phyloP scores from a whole-genome alignment of 2,113 vertebrate genomes.

The Elgaria multicarinata region DNA sequence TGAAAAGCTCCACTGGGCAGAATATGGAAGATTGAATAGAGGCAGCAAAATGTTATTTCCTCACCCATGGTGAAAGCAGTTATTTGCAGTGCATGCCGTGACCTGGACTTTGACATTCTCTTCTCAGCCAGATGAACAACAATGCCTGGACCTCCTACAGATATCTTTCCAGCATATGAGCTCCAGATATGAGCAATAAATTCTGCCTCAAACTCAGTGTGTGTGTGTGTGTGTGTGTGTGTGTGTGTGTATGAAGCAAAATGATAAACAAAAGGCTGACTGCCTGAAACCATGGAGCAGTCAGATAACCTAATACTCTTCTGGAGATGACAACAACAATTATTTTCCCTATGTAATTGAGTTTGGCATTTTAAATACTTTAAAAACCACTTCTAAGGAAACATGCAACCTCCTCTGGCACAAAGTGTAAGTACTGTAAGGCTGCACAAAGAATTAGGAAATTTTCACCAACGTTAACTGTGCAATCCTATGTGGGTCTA shows the following conservation, averaged over 20 bases:
- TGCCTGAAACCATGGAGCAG: slow-evolving; percentile 26
- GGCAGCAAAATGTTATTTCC: too few species aligned
- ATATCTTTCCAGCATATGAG: not conserved
- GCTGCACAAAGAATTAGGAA: slow-evolving; percentile 20
- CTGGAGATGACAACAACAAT: slow-evolving; percentile 8
- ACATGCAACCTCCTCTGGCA: not conserved
- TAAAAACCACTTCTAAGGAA: slow-evolving; percentile 18
- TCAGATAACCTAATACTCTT: slow-evolving; percentile 21
- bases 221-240: not conserved
- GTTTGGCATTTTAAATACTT: slow-evolving; percentile 9
- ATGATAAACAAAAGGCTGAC: slow-evolving; percentile 23
- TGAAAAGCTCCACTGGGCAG: too few species aligned
- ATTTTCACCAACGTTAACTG: slow-evolving; percentile 24
- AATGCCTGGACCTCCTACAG: not conserved
- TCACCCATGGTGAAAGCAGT: too few species aligned
- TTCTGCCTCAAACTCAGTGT: slow-evolving; percentile 8
- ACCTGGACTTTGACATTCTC: not conserved
- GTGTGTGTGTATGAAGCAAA: slow-evolving; percentile 9
- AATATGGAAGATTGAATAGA: too few species aligned
- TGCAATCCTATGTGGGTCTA: not conserved
- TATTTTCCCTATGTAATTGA: slow-evolving; percentile 23
- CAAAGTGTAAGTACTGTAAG: not conserved
- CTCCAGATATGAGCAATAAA: not conserved
- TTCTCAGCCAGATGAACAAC: not conserved
- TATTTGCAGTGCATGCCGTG: not conserved